Base-by-base conservation (phyloP, 1,140 invertebrate genomes). In the Trialeurodes vaporariorum region DNA sequence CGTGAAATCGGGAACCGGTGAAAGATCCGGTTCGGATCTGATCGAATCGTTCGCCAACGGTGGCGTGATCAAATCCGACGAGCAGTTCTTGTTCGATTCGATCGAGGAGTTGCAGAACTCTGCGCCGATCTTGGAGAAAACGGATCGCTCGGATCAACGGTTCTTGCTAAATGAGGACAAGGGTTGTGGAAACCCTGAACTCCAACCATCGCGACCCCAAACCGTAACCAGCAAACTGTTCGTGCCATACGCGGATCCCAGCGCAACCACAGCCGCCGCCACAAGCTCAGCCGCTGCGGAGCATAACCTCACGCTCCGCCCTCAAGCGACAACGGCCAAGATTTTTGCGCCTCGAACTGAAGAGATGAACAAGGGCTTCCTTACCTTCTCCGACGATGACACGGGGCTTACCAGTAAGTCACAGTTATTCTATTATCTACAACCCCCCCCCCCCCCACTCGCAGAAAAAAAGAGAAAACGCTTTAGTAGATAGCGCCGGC, bases 331-430 rank as follows among this genome's bases (percentile, higher is more conserved):
- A 67, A 89, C 88, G 59, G 83, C 84, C 70, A 86, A 86, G 73
- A 90, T 93, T 73, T 93, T 94, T 77, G 87, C 86, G 68, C 91
- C 89, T 71, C 85, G 88, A 75, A 90, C 92, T 68, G 85, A 93
- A 83, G 92, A 94, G 78, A 94, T 96, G 92, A 93, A 91, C 80
- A 91, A 92, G 80, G 91, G 90, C 73, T 96, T 91, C 81, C 83
- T 94, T 72, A 90, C 87, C 76, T 93, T 93, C 79, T 86, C 87
- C 72, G 91, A 92, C 75, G 87, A 94, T 79, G 87, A 91, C 74
- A 85, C 86, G 72, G 88, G 88, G 71, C 80, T 89, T 76, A 92
- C 90, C 79, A 90, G 91, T 93, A 82, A 87, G 89, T 87, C 67
- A 64, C 64, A n/a, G n/a, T n/a, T n/a, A n/a, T n/a, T n/a, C n/a